A percentile compares a stretch with the other conserved stretches of the same genome.
phyloP scores from a whole-genome alignment of 2,797 vertebrate genomes.

The Gymnothorax reevesii region DNA sequence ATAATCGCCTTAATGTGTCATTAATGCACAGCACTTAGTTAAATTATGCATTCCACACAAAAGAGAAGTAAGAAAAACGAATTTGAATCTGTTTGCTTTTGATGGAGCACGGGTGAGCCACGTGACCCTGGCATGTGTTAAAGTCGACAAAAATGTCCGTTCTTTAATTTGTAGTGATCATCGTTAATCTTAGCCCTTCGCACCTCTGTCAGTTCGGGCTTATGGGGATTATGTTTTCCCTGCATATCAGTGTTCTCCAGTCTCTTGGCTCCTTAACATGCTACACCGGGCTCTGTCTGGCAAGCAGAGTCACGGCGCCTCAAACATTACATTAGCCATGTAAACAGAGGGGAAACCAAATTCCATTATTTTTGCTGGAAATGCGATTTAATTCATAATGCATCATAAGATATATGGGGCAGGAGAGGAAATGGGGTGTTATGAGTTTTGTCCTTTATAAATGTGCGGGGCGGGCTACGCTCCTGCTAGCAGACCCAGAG shows the following conservation, averaged over 20 bases:
- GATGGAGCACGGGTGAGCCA: not conserved
- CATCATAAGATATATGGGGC: slow-evolving; percentile 26
- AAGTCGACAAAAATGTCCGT: not conserved
- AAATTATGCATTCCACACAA: not conserved
- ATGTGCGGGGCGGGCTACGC: slow-evolving; percentile 26
- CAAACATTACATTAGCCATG: slow-evolving; percentile 21
- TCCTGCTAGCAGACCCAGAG: not conserved
- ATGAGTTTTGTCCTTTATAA: not conserved
- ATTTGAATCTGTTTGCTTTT: not conserved
- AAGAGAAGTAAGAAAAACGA: not conserved
- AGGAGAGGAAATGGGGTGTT: slow-evolving; percentile 12
- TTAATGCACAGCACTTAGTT: not conserved
- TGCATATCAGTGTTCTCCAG: slow-evolving; percentile 9
- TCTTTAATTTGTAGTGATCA: not conserved
- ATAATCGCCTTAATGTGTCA: not conserved
- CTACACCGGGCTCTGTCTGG: not conserved
- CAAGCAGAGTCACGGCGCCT: not conserved
- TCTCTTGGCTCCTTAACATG: slow-evolving; percentile 24
- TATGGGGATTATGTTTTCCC: not conserved
- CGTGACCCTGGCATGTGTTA: not conserved
- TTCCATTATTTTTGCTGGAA: slow-evolving; percentile 25
- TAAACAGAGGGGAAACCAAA: slow-evolving; percentile 13
- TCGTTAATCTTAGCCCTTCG: not conserved
- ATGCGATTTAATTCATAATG: slow-evolving; percentile 38
- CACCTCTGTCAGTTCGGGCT: not conserved